Base-by-base conservation (phyloP, 1,140 invertebrate species). In the Bombus breviceps region DNA sequence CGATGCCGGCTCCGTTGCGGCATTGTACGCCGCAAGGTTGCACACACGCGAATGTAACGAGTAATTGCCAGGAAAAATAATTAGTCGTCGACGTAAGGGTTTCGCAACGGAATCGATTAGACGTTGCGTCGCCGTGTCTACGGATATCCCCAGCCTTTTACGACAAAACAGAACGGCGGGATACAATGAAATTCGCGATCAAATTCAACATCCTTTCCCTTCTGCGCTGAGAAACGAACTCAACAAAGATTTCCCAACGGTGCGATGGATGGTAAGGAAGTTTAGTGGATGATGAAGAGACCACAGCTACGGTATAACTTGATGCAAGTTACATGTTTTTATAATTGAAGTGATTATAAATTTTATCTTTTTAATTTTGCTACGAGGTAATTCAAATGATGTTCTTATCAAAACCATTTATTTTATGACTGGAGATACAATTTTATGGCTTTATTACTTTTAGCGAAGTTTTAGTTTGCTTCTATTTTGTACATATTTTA, bases 61-160 rank as follows among this genome's bases (percentile, higher is more conserved):
- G 80, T 76, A 82, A 82, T 82, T 71, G 84, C 34, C 22, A 4
- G 59, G 84, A 80, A 82, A 86, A 86, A 86, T 86, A 86, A 86
- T 86, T 81, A 74, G 47, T 37, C 34, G 41, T 57, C n/a, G 47
- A n/a, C 59, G 32, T 5, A 13, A 18, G 13, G 64, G 62, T 86
- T 86, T 86, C 85, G 80, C 64, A 86, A 86, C 34, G 32, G 79
- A 82, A 62, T 86, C 74, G 74, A 83, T 83, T 32, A 66, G 37
- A 83, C 53, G 72, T 62, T 72, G 75, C 47, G 73, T 68, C 59
- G 28, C 6, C 32, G 34, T 59, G 64, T 69, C 37, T 43, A 32
- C 47, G 75, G 57, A 34, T 75, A 59, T 37, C 72, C 66, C 32
- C 53, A 41, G 47, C 79, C 71, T 83, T 86, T 86, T 83, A 83